Evolutionary conservation across 23 tunicate genomes (phyloP).

Genomic region (Phallusia fumigata): DNA sequence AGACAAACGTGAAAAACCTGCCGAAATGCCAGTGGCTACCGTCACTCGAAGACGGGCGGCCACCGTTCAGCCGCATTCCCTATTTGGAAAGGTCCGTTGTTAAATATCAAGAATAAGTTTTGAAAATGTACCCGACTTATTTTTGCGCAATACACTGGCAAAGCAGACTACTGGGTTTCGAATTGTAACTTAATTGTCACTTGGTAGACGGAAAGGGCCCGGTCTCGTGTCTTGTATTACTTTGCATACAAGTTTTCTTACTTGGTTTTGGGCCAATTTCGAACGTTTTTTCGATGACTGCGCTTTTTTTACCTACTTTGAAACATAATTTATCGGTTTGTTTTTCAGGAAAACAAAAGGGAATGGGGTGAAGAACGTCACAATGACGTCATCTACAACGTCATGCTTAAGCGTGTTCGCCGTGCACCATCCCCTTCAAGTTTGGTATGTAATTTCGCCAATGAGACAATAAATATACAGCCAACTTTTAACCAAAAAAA

Average conservation of each 20-base stretch:
- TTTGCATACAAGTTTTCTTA: no score
- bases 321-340: not conserved
- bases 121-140: no score
- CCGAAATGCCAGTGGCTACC: not conserved
- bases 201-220: no score
- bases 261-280: no score
- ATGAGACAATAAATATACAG: no score
- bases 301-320: no score
- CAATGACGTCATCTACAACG: constrained; percentile 77
- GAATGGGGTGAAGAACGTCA: constrained; percentile 85
- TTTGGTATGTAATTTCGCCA: not conserved
- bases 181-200: no score
- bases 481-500: no score
- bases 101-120: not conserved
- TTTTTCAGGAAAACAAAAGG: constrained; percentile 59
- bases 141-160: no score
- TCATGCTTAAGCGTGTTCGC: constrained; percentile 46
- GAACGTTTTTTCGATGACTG: no score
- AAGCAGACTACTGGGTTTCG: no score
- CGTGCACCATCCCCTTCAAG: constrained; percentile 9
- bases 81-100: constrained; percentile 19
- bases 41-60: constrained; percentile 1
- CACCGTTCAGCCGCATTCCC: constrained; percentile 14
- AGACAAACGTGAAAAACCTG: not conserved
- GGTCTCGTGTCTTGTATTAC: no score